phyloP scores from a whole-genome alignment of 2,797 vertebrate genomes.

The Pseudochirops cupreus region DNA sequence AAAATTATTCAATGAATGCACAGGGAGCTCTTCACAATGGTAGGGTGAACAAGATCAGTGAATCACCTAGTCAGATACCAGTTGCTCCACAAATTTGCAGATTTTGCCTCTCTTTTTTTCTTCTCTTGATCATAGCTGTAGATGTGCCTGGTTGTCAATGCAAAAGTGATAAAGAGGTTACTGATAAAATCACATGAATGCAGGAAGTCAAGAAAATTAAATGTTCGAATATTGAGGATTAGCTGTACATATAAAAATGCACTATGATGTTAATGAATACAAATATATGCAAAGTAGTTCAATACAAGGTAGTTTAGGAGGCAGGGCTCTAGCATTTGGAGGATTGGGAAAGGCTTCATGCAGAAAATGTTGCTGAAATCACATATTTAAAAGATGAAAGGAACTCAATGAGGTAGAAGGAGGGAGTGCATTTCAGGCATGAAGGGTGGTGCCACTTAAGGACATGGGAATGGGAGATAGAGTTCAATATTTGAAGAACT shows the following conservation, averaged over 20 bases:
- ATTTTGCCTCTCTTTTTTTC: not conserved
- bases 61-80: not conserved
- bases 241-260: not conserved
- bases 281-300: not conserved
- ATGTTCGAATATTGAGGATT: not conserved
- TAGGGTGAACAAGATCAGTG: not conserved
- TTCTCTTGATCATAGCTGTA: not conserved
- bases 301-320: not conserved
- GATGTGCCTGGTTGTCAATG: not conserved
- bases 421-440: not conserved
- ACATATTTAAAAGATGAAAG: not conserved
- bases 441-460: not conserved
- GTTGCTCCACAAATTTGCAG: not conserved
- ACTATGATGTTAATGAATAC: not conserved
- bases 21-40: not conserved
- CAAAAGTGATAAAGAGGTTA: not conserved
- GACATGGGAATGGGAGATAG: not conserved
- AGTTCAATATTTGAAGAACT: not conserved
- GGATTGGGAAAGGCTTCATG: not conserved
- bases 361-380: not conserved
- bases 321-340: not conserved
- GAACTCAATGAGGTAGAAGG: not conserved
- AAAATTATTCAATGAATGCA: not conserved
- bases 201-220: not conserved
- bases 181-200: not conserved